Conservation (phyloP, 2,797 vertebrate genomes). For the Oreochromis mossambicus region DNA sequence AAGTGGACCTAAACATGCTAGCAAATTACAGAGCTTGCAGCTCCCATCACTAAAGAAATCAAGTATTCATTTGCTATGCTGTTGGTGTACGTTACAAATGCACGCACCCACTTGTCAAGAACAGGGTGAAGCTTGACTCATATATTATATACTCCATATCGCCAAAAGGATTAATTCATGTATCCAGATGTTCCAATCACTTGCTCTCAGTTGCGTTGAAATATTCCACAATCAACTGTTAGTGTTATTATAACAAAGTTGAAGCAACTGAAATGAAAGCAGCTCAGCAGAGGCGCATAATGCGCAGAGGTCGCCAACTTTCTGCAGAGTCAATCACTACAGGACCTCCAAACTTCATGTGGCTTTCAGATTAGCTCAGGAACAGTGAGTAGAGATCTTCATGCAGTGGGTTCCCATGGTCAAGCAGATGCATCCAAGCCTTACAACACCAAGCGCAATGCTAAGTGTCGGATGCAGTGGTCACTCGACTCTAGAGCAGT, state of each 20-base stretch:
- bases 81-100: background rate
- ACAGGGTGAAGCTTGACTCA: background rate
- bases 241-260: background rate
- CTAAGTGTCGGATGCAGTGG: background rate
- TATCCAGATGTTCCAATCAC: background rate
- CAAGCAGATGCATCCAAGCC: background rate
- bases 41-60: background rate
- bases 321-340: background rate
- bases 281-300: background rate
- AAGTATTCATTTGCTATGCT: background rate
- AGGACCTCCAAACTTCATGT: background rate
- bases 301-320: rapidly evolving
- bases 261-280: background rate
- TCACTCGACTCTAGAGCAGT: background rate
- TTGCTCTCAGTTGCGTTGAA: rapidly evolving
- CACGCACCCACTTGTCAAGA: background rate
- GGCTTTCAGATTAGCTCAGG: rapidly evolving
- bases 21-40: background rate
- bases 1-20: background rate
- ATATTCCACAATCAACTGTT: background rate
- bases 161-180: background rate
- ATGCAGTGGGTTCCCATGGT: background rate
- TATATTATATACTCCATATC: background rate
- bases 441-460: background rate
- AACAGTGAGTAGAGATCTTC: background rate